Evolutionary conservation across 2,113 vertebrate genomes (phyloP), one percentile per base, ranked within the genome.

Genomic region (Syngnathus scovelli): DNA sequence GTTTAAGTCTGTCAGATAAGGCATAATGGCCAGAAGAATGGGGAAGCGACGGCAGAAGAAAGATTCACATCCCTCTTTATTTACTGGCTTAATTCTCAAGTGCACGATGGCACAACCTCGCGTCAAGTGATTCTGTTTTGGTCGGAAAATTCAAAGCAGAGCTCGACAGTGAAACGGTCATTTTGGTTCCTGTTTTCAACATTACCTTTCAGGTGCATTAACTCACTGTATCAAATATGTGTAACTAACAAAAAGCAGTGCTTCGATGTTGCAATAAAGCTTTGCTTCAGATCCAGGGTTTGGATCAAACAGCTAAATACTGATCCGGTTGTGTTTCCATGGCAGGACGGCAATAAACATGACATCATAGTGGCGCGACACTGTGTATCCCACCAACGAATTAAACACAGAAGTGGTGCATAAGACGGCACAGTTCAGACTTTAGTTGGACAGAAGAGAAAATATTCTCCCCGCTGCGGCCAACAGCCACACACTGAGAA

Each of bases 41-140:
- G 61, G 77, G 80, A 83, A 82, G 61, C 73, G 68, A 33, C 49
- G 76, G 81, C 67, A 65, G 71, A 82, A 80, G 64, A 81, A 61
- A 86, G 78, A 85, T 85, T 83, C 80, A 81, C 77, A 83, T 81
- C 83, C 68, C 68, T 12, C 13, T 44, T 76, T 49, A 48, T 66
- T 67, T 41, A 60, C 62, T 46, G 59, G 61, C 44, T 51, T 56
- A 54, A 64, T 2, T 64, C 16, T 8, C 43, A 33, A 33, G 27
- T 33, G 27, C 27, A 33, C 27, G 3, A 41, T 61, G 61, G 72
- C 33, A 56, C 49, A 12, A 49, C 62, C 77, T 38, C 52, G 16
- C 27, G 70, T 76, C 75, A 79, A 51, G 48, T 55, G 66, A 73
- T 60, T 68, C 66, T 78, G 39, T 83, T 82, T 64, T 21, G 1